These are phyloP conservation scores for Phenganax subtilis DNA, from an alignment of 92 coral and sea anemone genomes.

Conservation along the genomic window DNA sequence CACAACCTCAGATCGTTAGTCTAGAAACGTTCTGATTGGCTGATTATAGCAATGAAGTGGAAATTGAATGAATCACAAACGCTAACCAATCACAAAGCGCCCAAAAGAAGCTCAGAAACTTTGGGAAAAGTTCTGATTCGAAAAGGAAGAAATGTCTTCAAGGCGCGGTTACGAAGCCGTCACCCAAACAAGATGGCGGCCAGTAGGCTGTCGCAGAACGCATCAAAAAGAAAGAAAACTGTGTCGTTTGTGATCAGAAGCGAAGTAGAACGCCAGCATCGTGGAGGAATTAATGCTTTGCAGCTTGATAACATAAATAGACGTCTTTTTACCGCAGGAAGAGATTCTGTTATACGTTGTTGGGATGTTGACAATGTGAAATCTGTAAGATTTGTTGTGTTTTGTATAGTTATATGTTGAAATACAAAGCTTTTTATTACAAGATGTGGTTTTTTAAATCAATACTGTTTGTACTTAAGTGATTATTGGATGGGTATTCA, in stretches of 20 bases:
- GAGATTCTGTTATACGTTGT: slow-evolving; percentile 89
- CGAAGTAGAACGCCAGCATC: slow-evolving; percentile 75
- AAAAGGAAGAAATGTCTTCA: neutral
- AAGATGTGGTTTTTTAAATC: no score
- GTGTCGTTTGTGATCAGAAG: slow-evolving; percentile 91
- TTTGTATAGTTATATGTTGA: neutral
- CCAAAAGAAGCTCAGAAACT: neutral
- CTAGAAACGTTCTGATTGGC: no score
- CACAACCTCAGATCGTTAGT: no score
- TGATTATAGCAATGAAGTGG: no score
- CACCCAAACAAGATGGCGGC: slow-evolving; percentile 83
- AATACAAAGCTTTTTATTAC: neutral
- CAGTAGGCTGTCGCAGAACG: slow-evolving; percentile 67
- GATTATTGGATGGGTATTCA: no score
- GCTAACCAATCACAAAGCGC: no score
- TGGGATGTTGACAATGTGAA: slow-evolving; percentile 63
- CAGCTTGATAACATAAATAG: slow-evolving; percentile 62
- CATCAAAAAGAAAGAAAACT: slow-evolving; percentile 74
- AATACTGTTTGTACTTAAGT: no score
- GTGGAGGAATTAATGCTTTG: slow-evolving; percentile 85
- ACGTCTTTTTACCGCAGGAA: slow-evolving; percentile 82
- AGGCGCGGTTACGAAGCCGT: slow-evolving; percentile 38
- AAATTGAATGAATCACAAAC: no score
- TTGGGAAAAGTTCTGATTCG: neutral
- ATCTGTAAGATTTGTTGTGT: slow-evolving; percentile 38